Evolutionary conservation across 2,113 vertebrate genomes (phyloP), one percentile per base, ranked within the genome.

Genomic region (Carassius gibelio): DNA sequence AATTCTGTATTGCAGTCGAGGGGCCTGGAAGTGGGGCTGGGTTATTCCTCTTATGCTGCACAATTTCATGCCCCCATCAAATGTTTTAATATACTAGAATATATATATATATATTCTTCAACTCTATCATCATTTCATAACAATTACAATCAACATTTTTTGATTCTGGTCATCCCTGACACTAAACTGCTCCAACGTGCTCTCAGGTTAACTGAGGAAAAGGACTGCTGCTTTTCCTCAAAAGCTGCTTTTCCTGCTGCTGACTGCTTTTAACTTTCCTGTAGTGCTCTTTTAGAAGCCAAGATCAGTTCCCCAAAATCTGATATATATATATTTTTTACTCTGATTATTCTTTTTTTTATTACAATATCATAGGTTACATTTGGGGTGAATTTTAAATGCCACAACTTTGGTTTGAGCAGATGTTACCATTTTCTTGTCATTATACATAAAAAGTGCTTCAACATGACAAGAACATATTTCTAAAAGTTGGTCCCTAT

Each of bases 101-200:
- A 11, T 3, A 13, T 3, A 1, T 34, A 7, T 7, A 66, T 30
- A 34, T 2, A 30, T 26, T 81, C 10, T 42, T 71, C 17, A 42
- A 42, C 68, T n/a, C 77, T 8, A 55, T 26, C 77, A 85, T 79
- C 59, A 84, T 88, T 59, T 79, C 13, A 89, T 87, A 88, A 69
- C 30, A 23, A 62, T 61, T 68, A 34, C 36, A 14, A 75, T 50
- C 81, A 69, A 86, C n/a, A 59, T 19, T 62, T 62, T 19, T 23
- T 85, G 82, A 86, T 57, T 85, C 82, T 59, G 52, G 19, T 72
- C 48, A 21, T 84, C 57, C 13, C 8, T 84, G 79, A 86, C 84
- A 78, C 74, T 89, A 14, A 85, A 82, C 48, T 76, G 55, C 74
- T 57, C 82, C 81, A 69, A 88, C 80, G 69, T 82, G 84, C 52